These are phyloP conservation scores for mouse (Mus musculus) DNA, from an alignment of 2,113 vertebrate species.

Conservation along the genomic window DNA sequence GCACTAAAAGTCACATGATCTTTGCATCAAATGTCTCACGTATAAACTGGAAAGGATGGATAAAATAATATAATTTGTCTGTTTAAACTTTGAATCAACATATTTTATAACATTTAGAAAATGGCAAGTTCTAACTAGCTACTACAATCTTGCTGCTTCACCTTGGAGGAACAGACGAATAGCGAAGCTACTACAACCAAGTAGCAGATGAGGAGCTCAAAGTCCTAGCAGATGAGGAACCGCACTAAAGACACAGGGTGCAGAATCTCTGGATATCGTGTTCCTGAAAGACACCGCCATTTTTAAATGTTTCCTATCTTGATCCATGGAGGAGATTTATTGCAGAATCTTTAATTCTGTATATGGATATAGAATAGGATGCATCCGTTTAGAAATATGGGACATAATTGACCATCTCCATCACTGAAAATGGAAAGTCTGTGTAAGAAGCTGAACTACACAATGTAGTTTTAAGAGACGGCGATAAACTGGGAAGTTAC, in stretches of 20 bases:
- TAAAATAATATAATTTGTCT: background rate
- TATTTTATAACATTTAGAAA: conserved; percentile 31
- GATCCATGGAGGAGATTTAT: background rate
- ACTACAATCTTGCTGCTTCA: background rate
- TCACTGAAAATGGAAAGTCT: background rate
- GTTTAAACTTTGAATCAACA: background rate
- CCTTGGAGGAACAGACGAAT: background rate
- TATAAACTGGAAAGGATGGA: background rate
- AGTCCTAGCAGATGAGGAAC: background rate
- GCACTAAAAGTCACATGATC: background rate
- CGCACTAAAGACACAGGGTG: background rate
- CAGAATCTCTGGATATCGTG: background rate
- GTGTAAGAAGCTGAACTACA: background rate
- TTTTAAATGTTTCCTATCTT: background rate
- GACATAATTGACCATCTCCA: background rate
- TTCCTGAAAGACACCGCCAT: background rate
- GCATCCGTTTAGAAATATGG: background rate
- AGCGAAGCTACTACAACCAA: background rate
- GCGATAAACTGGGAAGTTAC: background rate
- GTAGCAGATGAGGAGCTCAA: background rate
- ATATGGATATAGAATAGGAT: background rate
- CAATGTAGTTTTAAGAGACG: background rate
- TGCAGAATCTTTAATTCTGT: background rate
- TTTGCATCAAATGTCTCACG: background rate
- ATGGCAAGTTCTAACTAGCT: background rate